Conservation (phyloP, 2,113 vertebrate genomes). For the Clarias magur region DNA sequence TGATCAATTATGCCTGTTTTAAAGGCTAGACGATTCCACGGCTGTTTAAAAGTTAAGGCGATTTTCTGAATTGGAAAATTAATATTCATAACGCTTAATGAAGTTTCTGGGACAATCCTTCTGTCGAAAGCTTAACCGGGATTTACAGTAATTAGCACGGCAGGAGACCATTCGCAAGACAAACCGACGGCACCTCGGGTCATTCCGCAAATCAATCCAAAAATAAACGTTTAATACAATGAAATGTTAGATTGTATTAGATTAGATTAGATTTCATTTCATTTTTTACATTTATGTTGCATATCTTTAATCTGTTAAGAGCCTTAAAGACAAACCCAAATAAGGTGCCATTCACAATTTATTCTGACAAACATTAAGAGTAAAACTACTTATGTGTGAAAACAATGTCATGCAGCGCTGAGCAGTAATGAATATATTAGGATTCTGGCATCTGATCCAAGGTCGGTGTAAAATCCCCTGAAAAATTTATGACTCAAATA, state of each 20-base stretch:
- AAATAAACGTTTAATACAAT: not conserved
- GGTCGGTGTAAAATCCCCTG: slow-evolving; percentile 51
- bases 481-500: slow-evolving; percentile 57
- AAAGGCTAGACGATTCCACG: slow-evolving; percentile 63
- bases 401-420: slow-evolving; percentile 57
- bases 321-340: slow-evolving; percentile 46
- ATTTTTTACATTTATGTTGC: not conserved
- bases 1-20: slow-evolving; percentile 75
- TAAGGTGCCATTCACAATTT: slow-evolving; percentile 50
- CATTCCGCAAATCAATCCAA: not conserved
- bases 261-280: not conserved
- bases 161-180: slow-evolving; percentile 36
- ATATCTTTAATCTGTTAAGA: slow-evolving; percentile 35
- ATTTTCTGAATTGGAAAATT: slow-evolving; percentile 74
- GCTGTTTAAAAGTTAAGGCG: slow-evolving; percentile 57
- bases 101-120: slow-evolving; percentile 66
- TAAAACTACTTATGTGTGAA: slow-evolving; percentile 58
- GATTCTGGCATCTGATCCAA: slow-evolving; percentile 56
- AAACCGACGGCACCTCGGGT: slow-evolving; percentile 23
- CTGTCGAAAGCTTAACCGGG: slow-evolving; percentile 46
- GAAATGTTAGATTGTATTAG: not conserved
- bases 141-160: slow-evolving; percentile 54
- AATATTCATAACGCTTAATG: slow-evolving; percentile 87
- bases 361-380: slow-evolving; percentile 52
- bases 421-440: slow-evolving; percentile 60